Evolutionary conservation across 2,888 invertebrate genomes (phyloP).

Genomic region (Labia minor): DNA sequence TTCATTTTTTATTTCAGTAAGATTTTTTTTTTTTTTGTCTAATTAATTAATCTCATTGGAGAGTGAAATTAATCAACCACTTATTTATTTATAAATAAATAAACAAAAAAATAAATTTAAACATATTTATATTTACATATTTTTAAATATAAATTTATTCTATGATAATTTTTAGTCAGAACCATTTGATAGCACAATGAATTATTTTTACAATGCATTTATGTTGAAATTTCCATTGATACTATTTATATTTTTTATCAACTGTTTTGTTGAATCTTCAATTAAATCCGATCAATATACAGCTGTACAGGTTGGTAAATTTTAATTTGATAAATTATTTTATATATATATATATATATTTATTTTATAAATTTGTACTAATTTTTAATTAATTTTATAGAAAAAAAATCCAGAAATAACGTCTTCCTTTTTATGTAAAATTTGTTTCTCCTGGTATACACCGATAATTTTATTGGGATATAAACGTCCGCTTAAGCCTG

Average conservation of each 20-base stretch:
- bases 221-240: constrained; percentile 67
- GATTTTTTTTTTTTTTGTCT: too few relatives aligned
- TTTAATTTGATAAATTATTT: neutral
- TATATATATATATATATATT: constrained; percentile 29
- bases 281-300: constrained; percentile 59
- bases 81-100: neutral
- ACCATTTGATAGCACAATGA: constrained; percentile 30
- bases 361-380: neutral
- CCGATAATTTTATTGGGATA: constrained; percentile 73
- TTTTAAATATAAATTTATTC: too few relatives aligned
- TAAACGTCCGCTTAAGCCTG: constrained; percentile 63
- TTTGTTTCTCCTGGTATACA: constrained; percentile 89
- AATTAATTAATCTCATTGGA: too few relatives aligned
- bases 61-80: too few relatives aligned
- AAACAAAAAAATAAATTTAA: neutral
- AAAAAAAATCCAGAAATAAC: constrained; percentile 77
- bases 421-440: constrained; percentile 73
- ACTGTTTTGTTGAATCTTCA: constrained; percentile 67
- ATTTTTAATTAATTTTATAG: constrained; percentile 40
- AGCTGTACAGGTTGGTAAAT: constrained; percentile 49
- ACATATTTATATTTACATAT: neutral
- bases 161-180: neutral
- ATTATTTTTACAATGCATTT: constrained; percentile 62
- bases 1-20: constrained; percentile 18
- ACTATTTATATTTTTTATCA: constrained; percentile 58